Conservation (phyloP, 2,888 invertebrate species). For the Anthophora plumipes region DNA sequence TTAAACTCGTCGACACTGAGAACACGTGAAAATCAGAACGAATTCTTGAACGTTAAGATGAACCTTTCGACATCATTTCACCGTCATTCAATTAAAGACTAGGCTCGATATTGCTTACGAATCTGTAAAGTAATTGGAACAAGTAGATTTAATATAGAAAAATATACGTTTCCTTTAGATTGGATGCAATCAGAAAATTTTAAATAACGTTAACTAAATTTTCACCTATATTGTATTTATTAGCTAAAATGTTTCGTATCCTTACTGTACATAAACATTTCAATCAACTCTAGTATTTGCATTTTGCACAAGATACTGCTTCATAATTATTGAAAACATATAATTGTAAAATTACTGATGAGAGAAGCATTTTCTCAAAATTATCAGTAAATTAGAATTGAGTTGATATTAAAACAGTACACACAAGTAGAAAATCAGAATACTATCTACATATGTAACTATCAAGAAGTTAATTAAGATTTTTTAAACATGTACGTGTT, state of each 20-base stretch:
- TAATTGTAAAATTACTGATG: not conserved
- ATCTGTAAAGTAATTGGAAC: not conserved
- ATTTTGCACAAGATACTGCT: not conserved
- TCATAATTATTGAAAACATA: not conserved
- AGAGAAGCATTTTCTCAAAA: not conserved
- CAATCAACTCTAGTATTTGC: too few relatives aligned
- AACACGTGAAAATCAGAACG: conserved; percentile 23
- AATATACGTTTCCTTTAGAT: not conserved
- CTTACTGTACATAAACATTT: not conserved
- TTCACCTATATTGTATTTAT: not conserved
- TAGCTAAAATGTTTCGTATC: too few relatives aligned
- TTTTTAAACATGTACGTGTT: not conserved
- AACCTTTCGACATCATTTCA: conserved; percentile 46
- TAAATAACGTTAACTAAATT: not conserved
- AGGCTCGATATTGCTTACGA: not conserved
- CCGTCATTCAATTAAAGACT: conserved; percentile 19
- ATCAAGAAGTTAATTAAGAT: not conserved
- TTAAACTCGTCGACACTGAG: conserved; percentile 21
- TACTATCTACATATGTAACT: not conserved
- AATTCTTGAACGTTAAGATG: conserved; percentile 19
- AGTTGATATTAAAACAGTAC: not conserved
- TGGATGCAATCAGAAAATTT: not conserved
- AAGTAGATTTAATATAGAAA: not conserved
- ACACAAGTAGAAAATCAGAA: not conserved
- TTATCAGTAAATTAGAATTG: not conserved